Evolutionary conservation across 2,797 vertebrate species (phyloP).

Genomic region (Dallia pectoralis): DNA sequence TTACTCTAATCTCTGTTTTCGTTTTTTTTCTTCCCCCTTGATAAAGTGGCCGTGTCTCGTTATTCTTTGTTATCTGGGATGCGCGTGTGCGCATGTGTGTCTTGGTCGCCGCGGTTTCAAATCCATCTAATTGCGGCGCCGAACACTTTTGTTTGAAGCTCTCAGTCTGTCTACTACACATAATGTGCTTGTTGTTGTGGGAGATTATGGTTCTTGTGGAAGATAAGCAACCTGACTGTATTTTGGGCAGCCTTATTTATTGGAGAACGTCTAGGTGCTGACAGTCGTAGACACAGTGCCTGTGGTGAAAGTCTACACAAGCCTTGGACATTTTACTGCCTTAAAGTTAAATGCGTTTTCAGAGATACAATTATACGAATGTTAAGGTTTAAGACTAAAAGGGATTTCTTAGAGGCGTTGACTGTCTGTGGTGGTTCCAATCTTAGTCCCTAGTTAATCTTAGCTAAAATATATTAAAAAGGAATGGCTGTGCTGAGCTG

Average conservation of each 20-base stretch:
- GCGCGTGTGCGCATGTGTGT: constrained; percentile 9
- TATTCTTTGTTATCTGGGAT: constrained; percentile 40
- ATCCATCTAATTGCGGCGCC: constrained; percentile 35
- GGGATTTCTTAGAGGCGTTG: no score
- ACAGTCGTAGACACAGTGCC: neutral
- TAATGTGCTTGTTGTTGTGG: neutral
- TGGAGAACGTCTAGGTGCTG: constrained; percentile 4
- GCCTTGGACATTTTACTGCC: no score
- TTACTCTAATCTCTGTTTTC: constrained; percentile 48
- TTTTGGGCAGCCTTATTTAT: constrained; percentile 4
- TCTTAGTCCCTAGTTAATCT: no score
- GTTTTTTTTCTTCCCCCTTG: constrained; percentile 32
- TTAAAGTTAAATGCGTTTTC: no score
- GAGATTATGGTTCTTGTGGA: neutral
- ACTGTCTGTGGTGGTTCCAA: no score
- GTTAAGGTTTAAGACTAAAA: no score
- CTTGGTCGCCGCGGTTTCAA: constrained; percentile 6
- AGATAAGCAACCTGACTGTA: constrained; percentile 5
- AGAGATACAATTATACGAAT: no score
- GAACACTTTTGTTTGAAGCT: constrained; percentile 15
- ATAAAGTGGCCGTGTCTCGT: constrained; percentile 40
- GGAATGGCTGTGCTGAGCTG: no score
- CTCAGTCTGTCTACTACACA: constrained; percentile 4
- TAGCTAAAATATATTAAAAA: no score
- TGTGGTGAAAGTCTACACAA: no score